These are phyloP conservation scores for Drosophila infuscata DNA, from an alignment of 2,888 invertebrate species.

Conservation along the genomic window DNA sequence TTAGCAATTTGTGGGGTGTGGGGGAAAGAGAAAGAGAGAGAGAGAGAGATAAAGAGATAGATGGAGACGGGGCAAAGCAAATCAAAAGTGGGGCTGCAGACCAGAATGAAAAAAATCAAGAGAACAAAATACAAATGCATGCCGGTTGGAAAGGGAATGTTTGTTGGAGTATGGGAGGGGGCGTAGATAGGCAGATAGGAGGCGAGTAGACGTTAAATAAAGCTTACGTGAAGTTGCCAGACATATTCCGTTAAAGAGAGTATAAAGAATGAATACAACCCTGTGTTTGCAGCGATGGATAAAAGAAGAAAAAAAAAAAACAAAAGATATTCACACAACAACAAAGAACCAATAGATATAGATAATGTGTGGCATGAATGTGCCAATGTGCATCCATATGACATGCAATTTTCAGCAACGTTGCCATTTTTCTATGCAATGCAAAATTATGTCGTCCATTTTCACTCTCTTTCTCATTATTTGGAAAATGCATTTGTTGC, in stretches of 20 bases:
- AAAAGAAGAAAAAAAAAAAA: not conserved
- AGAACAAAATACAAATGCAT: constrained; percentile 42
- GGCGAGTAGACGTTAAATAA: constrained; percentile 41
- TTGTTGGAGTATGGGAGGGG: not conserved
- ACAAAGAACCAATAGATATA: constrained; percentile 8
- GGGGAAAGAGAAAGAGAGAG: not conserved
- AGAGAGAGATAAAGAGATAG: constrained; percentile 9
- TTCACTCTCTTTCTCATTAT: constrained; percentile 2
- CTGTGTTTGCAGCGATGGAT: constrained; percentile 4
- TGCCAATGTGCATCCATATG: not conserved
- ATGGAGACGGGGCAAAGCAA: constrained; percentile 9
- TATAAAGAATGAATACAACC: constrained; percentile 9
- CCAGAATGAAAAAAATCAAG: constrained; percentile 39
- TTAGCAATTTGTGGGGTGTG: not conserved
- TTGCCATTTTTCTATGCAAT: constrained; percentile 4
- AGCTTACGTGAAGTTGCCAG: constrained; percentile 53
- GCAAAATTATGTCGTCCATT: constrained; percentile 1
- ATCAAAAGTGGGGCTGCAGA: constrained; percentile 25
- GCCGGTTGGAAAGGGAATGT: constrained; percentile 10
- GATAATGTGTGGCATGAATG: not conserved
- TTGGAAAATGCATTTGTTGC: constrained; percentile 1
- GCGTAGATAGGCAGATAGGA: not conserved
- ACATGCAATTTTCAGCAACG: not conserved
- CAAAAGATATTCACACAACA: constrained; percentile 1
- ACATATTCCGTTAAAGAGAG: constrained; percentile 13